Evolutionary conservation across 2,797 vertebrate species (phyloP), one percentile per base, ranked within the genome.

Genomic region (Pseudomugil tenellus): DNA sequence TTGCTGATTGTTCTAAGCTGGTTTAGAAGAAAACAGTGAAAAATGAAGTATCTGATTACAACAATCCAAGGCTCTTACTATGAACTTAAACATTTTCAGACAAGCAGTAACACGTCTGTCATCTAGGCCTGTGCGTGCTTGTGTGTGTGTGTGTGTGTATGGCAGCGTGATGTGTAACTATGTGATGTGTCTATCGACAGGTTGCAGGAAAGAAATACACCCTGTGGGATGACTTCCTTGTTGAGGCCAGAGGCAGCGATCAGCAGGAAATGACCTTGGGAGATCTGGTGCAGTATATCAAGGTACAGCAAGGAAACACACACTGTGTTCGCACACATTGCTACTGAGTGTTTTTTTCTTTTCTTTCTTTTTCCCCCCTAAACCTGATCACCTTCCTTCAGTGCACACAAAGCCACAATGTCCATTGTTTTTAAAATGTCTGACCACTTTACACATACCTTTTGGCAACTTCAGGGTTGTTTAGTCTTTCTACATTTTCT

Each of bases 211-310:
- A 80, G 5, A 71, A 89, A 31, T 96, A 94, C 94, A 96, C 90
- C 78, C 82, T 84, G 76, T 97, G 96, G 95, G 88, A 95, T 69
- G 73, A 86, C 71, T 90, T 96, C 87, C 91, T 88, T 39, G 88
- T 98, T 64, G 79, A 63, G 46, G 94, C 94, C 57, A 83, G 87
- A 26, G 0, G 66, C 0, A 2, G 77, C 6, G 80, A 87, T 2
- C 84, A 92, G 72, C 91, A 95, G 76, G 96, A 94, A 73, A 92
- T 95, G 94, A 97, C 92, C 5, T 91, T 98, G 91, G 85, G 84
- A 63, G 95, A 92, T 16, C 90, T 98, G 79, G 67, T 96, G 81
- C 88, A 91, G 82, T 70, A 93, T 88, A 83, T 98, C 70, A 93
- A 96, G 96, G 96, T 97, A 87, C 62, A 63, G 63, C 58, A 48